These are phyloP conservation scores for Adelognathus sp. DNA, from an alignment of 2,888 invertebrate genomes.

Conservation along the genomic window DNA sequence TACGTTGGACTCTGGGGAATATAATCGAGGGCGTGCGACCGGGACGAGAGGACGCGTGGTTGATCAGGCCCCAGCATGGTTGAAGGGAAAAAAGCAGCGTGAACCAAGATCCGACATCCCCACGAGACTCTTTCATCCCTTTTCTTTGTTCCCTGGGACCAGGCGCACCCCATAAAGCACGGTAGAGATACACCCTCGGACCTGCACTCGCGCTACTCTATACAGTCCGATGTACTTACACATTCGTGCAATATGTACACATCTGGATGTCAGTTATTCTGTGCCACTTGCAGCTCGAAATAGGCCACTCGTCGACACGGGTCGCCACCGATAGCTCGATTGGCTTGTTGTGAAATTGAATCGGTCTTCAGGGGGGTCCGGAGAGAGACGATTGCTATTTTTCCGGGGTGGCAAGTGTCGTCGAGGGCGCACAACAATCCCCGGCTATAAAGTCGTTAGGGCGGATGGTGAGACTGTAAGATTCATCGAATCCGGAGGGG, in stretches of 20 bases:
- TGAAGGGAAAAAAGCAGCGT: background rate
- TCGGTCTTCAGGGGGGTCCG: constrained; percentile 44
- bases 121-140: constrained; percentile 57
- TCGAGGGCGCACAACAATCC: constrained; percentile 28
- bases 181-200: background rate
- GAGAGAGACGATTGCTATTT: constrained; percentile 49
- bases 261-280: background rate
- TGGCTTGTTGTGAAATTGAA: constrained; percentile 76
- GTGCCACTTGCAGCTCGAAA: constrained; percentile 50
- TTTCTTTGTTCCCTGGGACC: constrained; percentile 51
- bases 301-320: constrained; percentile 63
- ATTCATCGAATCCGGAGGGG: constrained; percentile 40
- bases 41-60: constrained; percentile 17
- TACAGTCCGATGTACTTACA: background rate
- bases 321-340: constrained; percentile 64
- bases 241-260: background rate
- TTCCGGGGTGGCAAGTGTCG: constrained; percentile 56
- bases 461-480: constrained; percentile 5
- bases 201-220: background rate
- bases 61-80: constrained; percentile 30
- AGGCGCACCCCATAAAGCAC: constrained; percentile 42
- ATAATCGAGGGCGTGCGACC: constrained; percentile 60
- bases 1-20: constrained; percentile 58
- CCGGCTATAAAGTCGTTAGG: constrained; percentile 29
- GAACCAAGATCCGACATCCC: constrained; percentile 15